Evolutionary conservation across 1,140 invertebrate genomes (phyloP).

Genomic region (Bombus affinis): DNA sequence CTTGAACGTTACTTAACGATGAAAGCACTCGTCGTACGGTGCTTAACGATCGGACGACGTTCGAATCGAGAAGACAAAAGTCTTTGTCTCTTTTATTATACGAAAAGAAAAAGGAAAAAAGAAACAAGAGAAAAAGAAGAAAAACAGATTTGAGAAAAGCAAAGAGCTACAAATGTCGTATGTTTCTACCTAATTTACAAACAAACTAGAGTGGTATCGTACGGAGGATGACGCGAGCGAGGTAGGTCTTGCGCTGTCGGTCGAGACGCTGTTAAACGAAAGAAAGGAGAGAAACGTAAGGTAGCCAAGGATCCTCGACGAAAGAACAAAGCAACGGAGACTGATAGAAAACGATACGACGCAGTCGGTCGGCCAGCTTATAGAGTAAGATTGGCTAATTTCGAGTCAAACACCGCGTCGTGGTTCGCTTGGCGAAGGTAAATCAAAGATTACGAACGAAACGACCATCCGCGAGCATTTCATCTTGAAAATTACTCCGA

Average conservation of each 20-base stretch:
- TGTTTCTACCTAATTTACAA: background rate
- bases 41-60: too few species aligned
- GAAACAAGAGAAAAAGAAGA: too few species aligned
- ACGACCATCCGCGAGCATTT: background rate
- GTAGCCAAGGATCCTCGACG: constrained; percentile 8
- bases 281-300: background rate
- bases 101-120: rapidly evolving
- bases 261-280: background rate
- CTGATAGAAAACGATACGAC: background rate
- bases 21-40: too few species aligned
- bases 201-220: background rate
- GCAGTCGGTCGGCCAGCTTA: constrained; percentile 15
- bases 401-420: constrained; percentile 18
- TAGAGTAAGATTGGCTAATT: constrained; percentile 43
- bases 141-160: too few species aligned
- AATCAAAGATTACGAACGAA: constrained; percentile 15
- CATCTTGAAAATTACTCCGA: constrained; percentile 5
- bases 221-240: background rate
- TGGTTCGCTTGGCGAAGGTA: background rate
- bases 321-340: constrained; percentile 2
- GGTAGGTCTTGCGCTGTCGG: background rate
- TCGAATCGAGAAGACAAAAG: too few species aligned
- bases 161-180: too few species aligned
- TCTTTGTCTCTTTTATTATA: too few species aligned
- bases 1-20: too few species aligned